A percentile compares a stretch with the other conserved stretches of the same genome.
These are phyloP conservation scores for Fregata magnificens DNA, from an alignment of 2,113 vertebrate species.

Conservation along the genomic window DNA sequence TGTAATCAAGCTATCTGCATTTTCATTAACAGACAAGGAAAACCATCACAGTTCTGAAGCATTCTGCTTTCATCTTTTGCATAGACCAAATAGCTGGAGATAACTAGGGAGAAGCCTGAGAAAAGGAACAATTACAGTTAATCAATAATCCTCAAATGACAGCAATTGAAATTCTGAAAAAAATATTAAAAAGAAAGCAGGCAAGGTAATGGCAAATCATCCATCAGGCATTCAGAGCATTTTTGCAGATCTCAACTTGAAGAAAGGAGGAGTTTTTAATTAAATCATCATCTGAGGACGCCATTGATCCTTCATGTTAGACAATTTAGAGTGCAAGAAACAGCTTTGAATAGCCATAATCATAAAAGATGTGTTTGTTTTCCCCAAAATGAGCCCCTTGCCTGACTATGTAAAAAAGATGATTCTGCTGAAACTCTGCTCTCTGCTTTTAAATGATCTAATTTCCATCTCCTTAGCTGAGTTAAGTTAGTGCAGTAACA, in stretches of 20 bases:
- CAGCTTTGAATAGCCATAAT: conserved; percentile 20
- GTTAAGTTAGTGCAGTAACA: conserved; percentile 15
- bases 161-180: conserved; percentile 27
- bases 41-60: background rate
- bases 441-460: conserved; percentile 41
- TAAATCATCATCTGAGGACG: conserved; percentile 19
- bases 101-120: background rate
- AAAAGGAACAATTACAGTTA: conserved; percentile 38
- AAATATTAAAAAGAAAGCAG: background rate
- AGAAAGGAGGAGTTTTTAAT: conserved; percentile 35
- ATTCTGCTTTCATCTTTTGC: background rate
- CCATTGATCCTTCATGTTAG: background rate
- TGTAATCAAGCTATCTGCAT: background rate
- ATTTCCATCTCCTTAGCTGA: conserved; percentile 55
- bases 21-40: background rate
- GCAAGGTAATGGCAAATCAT: background rate
- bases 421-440: background rate
- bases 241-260: background rate
- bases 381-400: background rate
- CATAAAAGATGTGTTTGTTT: conserved; percentile 53
- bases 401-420: background rate
- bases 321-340: conserved; percentile 17
- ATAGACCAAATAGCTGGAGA: background rate
- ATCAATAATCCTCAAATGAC: conserved; percentile 46
- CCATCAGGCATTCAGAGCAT: background rate